These are phyloP conservation scores for Alloscopus bannaensis DNA, from an alignment of 2,888 invertebrate genomes.

Conservation along the genomic window DNA sequence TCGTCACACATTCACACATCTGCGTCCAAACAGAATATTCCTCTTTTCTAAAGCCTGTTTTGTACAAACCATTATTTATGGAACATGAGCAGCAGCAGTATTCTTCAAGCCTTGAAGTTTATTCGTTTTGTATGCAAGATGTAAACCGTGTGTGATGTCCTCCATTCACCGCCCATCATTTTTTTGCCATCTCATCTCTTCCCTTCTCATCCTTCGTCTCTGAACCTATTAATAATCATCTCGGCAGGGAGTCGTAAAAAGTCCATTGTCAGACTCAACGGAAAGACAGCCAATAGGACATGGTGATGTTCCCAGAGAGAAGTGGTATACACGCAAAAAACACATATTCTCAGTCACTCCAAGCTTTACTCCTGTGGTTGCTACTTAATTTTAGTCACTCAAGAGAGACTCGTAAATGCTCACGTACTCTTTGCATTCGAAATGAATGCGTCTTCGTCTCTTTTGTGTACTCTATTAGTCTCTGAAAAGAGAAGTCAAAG, in stretches of 20 bases:
- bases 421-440: too few relatives aligned
- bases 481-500: too few relatives aligned
- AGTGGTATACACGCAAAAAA: constrained; percentile 9
- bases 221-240: constrained; percentile 60
- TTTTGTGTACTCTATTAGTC: too few relatives aligned
- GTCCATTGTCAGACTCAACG: constrained; percentile 49
- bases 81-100: neutral
- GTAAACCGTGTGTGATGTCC: neutral
- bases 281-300: constrained; percentile 31
- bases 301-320: too few relatives aligned
- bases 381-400: too few relatives aligned
- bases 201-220: constrained; percentile 12
- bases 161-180: constrained; percentile 52
- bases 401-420: too few relatives aligned
- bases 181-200: constrained; percentile 61
- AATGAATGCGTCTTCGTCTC: too few relatives aligned
- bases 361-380: too few relatives aligned
- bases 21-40: neutral
- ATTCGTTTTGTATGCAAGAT: constrained; percentile 14
- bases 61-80: neutral
- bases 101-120: too few relatives aligned
- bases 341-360: too few relatives aligned
- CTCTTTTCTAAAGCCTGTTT: neutral
- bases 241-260: constrained; percentile 58
- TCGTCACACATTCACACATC: neutral